Evolutionary conservation across 2,113 vertebrate species (phyloP), one percentile per base, ranked within the genome.

Genomic region (Apodemus speciosus): DNA sequence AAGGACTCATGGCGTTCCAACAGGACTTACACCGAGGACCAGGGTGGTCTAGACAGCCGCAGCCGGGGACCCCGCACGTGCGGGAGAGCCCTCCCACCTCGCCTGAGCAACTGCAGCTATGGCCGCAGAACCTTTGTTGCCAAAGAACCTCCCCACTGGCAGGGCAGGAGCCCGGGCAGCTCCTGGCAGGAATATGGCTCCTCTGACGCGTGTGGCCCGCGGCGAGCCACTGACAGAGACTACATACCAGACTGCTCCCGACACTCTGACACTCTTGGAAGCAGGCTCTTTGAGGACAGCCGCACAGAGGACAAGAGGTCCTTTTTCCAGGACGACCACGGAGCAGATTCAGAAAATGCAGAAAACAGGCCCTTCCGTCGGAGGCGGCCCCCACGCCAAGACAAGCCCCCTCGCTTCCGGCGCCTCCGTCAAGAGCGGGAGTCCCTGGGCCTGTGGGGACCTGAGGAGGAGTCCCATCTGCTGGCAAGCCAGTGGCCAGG

Each of bases 1-100:
- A 98, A 98, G 89, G 99, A 99, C 76, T 99, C 99, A 6, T 99
- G 99, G 99, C 97, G 99, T 77, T 99, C 99, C 80, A 99, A 98
- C 97, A 99, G 98, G 97, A 98, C 98, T 64, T 99, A 99, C 97
- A 96, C 98, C 0, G 99, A 99, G n/a, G 99, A 99, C 51, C 99
- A 98, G 32, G 64, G 69, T 0, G 86, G 97, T 35, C 91, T 89
- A 25, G 99, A 99, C 46, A 83, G 97, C 6, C 99, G 98, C 97
- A 89, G 96, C 91, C 99, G 98, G 58, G 96, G 97, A 30, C 97
- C 97, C 0, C 98, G 99, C 92, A 98, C 98, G 21, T 99, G 99
- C 2, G 99, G 99, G 20, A 98, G 99, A 1, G 98, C 98, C 0
- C 97, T 99, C n/a, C 99, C 99, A 0, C 99, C 99, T 0, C 98